Evolutionary conservation across 1,140 invertebrate genomes (phyloP).

Genomic region (Tetramorium alpestre): DNA sequence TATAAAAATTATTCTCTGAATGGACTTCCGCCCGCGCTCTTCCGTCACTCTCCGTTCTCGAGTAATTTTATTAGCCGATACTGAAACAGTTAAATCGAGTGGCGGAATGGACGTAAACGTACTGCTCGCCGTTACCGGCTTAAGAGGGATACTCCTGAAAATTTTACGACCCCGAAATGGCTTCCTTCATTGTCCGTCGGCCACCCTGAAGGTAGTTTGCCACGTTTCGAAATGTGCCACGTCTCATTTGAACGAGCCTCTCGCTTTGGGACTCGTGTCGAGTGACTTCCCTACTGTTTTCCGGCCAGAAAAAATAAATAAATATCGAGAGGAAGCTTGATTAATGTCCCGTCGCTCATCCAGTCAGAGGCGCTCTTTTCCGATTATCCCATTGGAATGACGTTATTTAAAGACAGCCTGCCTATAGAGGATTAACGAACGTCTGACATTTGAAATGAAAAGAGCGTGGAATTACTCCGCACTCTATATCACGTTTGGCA

Average conservation of each 20-base stretch:
- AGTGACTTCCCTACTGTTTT: conserved; percentile 1
- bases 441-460: conserved; percentile 34
- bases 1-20: conserved; percentile 25
- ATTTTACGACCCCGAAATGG: conserved; percentile 33
- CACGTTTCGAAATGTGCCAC: conserved; percentile 22
- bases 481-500: not conserved
- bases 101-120: not conserved
- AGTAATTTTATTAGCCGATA: conserved; percentile 4
- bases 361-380: conserved; percentile 15
- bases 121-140: not conserved
- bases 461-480: conserved; percentile 10
- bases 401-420: not conserved
- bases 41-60: not conserved
- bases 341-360: conserved; percentile 33
- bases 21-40: not conserved
- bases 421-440: conserved; percentile 11
- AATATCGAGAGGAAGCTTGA: conserved; percentile 30
- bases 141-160: conserved; percentile 11
- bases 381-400: not conserved
- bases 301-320: conserved; percentile 1
- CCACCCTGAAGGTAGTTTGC: not conserved
- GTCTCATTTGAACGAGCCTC: not conserved
- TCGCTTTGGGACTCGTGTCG: conserved; percentile 30
- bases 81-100: conserved; percentile 8
- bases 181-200: conserved; percentile 2